Evolutionary conservation across 2,888 invertebrate genomes (phyloP).

Genomic region (Drosophila nr. fundita): DNA sequence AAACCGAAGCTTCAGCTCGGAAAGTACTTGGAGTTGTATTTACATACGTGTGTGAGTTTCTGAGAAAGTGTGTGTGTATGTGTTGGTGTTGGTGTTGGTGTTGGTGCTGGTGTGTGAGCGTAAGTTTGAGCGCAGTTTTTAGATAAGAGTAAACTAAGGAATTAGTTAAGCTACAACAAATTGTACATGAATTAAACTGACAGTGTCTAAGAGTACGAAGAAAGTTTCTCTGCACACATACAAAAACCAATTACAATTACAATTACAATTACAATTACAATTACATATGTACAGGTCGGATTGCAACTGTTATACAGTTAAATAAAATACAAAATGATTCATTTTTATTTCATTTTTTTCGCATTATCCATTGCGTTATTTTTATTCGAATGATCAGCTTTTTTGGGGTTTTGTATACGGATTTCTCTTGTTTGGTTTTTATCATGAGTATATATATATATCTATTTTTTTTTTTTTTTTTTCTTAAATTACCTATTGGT

Average conservation of each 20-base stretch:
- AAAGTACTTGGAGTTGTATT: conserved; percentile 25
- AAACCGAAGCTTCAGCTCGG: conserved; percentile 46
- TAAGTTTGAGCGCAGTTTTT: conserved; percentile 43
- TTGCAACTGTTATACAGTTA: conserved; percentile 56
- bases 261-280: conserved; percentile 26
- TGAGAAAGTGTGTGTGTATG: conserved; percentile 6
- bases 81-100: conserved; percentile 18
- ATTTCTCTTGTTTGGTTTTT: conserved; percentile 29
- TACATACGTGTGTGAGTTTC: conserved; percentile 22
- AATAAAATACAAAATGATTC: conserved; percentile 56
- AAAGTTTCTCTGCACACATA: conserved; percentile 57
- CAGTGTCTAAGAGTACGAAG: conserved; percentile 53
- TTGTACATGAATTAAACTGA: conserved; percentile 48
- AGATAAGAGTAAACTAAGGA: conserved; percentile 47
- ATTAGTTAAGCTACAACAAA: conserved; percentile 52
- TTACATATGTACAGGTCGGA: conserved; percentile 58
- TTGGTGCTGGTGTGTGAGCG: conserved; percentile 13
- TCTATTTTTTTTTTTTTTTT: conserved; percentile 22
- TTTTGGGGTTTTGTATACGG: conserved; percentile 25
- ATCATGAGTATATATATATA: conserved; percentile 27
- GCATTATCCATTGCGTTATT: conserved; percentile 38
- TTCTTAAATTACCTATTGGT: conserved; percentile 48
- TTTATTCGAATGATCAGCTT: conserved; percentile 41
- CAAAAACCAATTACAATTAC: conserved; percentile 61
- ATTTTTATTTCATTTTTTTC: conserved; percentile 36